These are phyloP conservation scores for Arenaria interpres DNA, from an alignment of 2,113 vertebrate species.

Conservation along the genomic window DNA sequence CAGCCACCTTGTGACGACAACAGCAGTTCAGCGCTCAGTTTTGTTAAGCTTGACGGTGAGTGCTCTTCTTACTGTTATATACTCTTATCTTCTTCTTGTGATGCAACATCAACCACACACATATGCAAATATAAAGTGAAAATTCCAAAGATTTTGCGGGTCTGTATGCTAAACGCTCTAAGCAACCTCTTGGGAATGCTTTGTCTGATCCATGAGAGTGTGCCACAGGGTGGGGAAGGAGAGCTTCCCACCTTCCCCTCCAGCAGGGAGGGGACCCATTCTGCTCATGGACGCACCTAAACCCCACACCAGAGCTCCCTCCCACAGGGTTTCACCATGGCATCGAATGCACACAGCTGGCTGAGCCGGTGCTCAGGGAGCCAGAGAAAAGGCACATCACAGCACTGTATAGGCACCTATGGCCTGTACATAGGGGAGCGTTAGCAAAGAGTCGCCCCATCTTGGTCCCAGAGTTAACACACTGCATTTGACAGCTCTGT, in stretches of 20 bases:
- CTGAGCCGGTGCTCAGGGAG: not conserved
- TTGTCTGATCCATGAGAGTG: not conserved
- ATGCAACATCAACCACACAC: not conserved
- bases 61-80: not conserved
- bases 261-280: not conserved
- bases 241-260: no score
- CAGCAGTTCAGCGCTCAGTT: not conserved
- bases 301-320: not conserved
- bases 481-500: not conserved
- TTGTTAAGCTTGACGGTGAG: not conserved
- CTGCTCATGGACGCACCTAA: not conserved
- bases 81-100: not conserved
- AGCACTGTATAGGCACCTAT: accelerated
- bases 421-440: accelerated
- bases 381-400: accelerated
- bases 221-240: not conserved
- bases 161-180: accelerated
- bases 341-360: accelerated
- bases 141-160: not conserved
- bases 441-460: not conserved
- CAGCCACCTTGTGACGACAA: not conserved
- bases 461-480: not conserved
- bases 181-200: not conserved
- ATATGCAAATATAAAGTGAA: not conserved
- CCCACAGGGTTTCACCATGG: accelerated